Percentiles rank a stretch among this genome's conserved stretches.
phyloP scores from a whole-genome alignment of 2,888 invertebrate species.

The Crossocerus cetratus region DNA sequence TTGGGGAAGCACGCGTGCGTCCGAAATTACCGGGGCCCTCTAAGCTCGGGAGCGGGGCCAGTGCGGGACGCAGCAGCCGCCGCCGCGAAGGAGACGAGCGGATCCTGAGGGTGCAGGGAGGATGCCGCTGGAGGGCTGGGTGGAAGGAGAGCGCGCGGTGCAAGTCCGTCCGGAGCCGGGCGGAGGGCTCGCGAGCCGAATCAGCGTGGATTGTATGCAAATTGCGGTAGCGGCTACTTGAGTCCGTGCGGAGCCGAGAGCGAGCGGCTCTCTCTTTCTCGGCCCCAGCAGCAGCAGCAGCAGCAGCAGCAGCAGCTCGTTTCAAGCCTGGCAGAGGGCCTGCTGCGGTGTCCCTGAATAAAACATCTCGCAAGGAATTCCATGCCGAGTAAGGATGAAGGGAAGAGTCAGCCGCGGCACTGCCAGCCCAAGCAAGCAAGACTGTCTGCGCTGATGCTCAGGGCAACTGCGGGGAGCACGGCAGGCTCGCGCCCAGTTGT shows the following conservation, averaged over 20 bases:
- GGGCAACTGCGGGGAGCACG: constrained; percentile 25
- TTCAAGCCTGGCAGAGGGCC: constrained; percentile 64
- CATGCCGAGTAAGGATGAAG: constrained; percentile 57
- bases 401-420: constrained; percentile 6
- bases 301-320: constrained; percentile 44
- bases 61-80: constrained; percentile 26
- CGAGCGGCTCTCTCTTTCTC: constrained; percentile 12
- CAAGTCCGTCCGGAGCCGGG: constrained; percentile 7
- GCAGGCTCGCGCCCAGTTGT: constrained; percentile 64
- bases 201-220: constrained; percentile 75
- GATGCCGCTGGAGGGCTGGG: not conserved
- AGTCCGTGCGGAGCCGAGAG: constrained; percentile 62
- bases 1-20: constrained; percentile 37
- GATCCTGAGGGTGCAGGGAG: not conserved
- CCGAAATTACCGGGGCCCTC: constrained; percentile 15
- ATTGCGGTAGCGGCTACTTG: constrained; percentile 75
- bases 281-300: not conserved
- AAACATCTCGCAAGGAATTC: constrained; percentile 75
- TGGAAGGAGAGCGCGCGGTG: not conserved
- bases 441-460: constrained; percentile 25
- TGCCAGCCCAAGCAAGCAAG: constrained; percentile 19
- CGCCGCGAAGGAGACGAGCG: no score
- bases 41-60: constrained; percentile 21
- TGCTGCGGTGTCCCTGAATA: constrained; percentile 73
- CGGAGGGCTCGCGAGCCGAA: constrained; percentile 53